Base-by-base conservation (phyloP, 2,888 invertebrate genomes). In the Ecdyonurus torrentis region DNA sequence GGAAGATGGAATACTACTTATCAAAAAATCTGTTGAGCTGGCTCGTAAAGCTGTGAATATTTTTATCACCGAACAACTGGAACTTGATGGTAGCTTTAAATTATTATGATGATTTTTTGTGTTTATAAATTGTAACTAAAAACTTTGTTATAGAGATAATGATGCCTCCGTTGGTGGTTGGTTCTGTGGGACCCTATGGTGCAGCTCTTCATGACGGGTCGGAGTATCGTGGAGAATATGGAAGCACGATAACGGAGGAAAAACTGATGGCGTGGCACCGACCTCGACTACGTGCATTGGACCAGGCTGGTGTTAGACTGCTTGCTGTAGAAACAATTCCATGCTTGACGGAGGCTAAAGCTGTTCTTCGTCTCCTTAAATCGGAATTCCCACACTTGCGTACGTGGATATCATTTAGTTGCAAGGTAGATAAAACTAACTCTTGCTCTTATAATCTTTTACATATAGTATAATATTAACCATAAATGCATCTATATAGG, bases 291-390 rank as follows among this genome's bases (percentile, higher is more conserved):
- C 81, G 84, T 69, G 86, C 89, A 0, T 77, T 96, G 25, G 74
- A 91, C 22, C 84, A 87, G 66, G 87, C 84, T 1, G 91, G 91
- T 1, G 88, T 89, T 1, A 92, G 95, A 74, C 74, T 92, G 3
- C 74, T 97, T 66, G 94, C 92, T 1, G 76, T 96, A 68, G 96
- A 97, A 75, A 97, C 97, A 0, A 89, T 96, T 69, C 96, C 97
- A 5, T 89, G 91, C 67, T 81, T 83, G 60, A 74, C 76, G 64
- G 96, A 97, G 76, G 96, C 91, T 0, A 85, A 87, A 72, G 88
- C 88, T 72, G 74, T 96, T 24, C 81, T 91, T 23, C 84, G 88
- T 65, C 77, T 93, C 70, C 75, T 96, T 23, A 82, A 84, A 66
- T 18, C n/a, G 1, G 86, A 91, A 68, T 91, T 84, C 74, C 91